These are phyloP conservation scores for Penaeus japonicus DNA, from an alignment of 1,140 invertebrate species.

Conservation along the genomic window DNA sequence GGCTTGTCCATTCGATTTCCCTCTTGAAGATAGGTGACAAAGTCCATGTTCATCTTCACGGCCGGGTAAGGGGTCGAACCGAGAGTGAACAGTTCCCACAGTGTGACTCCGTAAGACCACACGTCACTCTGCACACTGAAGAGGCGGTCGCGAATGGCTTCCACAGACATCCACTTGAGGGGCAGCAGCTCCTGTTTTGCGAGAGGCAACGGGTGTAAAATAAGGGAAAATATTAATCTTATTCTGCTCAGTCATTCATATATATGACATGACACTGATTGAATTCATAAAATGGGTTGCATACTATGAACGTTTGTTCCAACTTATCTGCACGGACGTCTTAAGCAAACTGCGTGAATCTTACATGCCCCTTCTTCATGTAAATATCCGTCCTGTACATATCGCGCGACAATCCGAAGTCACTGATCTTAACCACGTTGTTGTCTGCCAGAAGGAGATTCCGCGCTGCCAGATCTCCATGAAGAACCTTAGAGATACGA, in stretches of 20 bases:
- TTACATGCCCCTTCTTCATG: constrained; percentile 86
- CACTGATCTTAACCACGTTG: constrained; percentile 92
- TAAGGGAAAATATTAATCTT: not conserved
- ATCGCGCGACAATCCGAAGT: constrained; percentile 93
- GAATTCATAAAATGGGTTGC: no score
- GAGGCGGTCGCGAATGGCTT: constrained; percentile 63
- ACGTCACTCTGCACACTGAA: constrained; percentile 66
- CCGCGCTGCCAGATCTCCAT: constrained; percentile 95
- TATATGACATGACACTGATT: no score
- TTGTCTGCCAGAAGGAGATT: constrained; percentile 91
- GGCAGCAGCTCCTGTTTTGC: constrained; percentile 65
- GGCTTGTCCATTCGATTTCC: constrained; percentile 90
- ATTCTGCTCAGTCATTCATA: not conserved
- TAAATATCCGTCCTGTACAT: constrained; percentile 93
- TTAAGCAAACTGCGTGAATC: constrained; percentile 61
- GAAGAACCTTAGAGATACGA: constrained; percentile 69
- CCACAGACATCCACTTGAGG: constrained; percentile 69
- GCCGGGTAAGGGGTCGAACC: constrained; percentile 57
- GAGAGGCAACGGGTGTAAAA: not conserved
- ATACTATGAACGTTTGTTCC: no score
- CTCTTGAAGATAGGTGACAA: constrained; percentile 72
- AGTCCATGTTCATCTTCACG: constrained; percentile 33
- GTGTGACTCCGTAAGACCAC: constrained; percentile 70
- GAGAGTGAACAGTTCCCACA: constrained; percentile 72
- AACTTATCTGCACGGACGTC: no score